Base-by-base conservation (phyloP, 1,140 invertebrate species). In the Agrilus planipennis region DNA sequence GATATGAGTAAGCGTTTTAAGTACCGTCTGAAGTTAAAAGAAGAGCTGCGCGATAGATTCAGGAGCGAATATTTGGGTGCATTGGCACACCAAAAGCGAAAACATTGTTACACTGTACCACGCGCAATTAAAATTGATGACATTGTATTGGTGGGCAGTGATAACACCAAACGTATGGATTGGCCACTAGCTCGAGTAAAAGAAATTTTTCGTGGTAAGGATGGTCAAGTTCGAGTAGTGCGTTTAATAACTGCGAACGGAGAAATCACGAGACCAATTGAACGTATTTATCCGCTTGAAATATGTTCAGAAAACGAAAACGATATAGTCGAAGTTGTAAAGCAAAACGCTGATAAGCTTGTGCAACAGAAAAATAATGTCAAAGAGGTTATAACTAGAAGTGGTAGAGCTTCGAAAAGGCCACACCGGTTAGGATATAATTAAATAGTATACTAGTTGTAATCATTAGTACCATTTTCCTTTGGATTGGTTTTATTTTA, bases 151-250 rank as follows among this genome's bases (percentile, higher is more conserved):
- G 22, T 43, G 15, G 35, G 17, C 11, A 28, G 21, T 27, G 29
- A 44, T 15, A 18, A 44, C 17, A 38, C 30, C 11, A 42, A 42
- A 34, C 23, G 42, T 4, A 7, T 44, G 6, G 11, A 30, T 20
- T 44, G 42, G 42, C 38, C 23, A 7, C 11, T 44, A 4, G 42
- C n/a, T 11, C 42, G 42, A 11, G 28, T 44, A 4, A 20, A 12
- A n/a, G 18, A 44, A 34, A 4, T 44, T 15, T 15, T 42, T 14
- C 39, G 22, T 25, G 38, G 43, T n/a, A 34, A 40, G 20, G 43
- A 45, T 41, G 17, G 30, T 10, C n/a, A 41, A 11, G 19, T 39
- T 5, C 40, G 40, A 7, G 12, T 42, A 16, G 34, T 42, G 12
- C 4, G 40, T 10, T 12, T 42, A 17, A 9, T 9, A 5, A 42